Base-by-base conservation (phyloP, 2,113 vertebrate genomes). In the Gopherus evgoodei region DNA sequence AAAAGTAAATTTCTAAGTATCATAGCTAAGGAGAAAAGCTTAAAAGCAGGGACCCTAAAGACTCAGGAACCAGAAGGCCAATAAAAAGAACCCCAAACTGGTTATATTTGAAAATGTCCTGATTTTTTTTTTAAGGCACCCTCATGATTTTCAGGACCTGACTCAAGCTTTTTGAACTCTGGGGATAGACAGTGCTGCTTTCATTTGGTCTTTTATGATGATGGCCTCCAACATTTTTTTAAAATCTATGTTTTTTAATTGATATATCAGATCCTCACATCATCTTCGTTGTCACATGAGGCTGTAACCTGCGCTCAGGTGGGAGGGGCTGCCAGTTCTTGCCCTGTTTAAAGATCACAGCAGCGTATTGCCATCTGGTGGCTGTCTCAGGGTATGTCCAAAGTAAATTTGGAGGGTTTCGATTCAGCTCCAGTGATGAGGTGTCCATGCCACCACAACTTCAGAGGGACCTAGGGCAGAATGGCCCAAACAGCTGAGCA, bases 141-240 rank as follows among this genome's bases (percentile, higher is more conserved):
- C 84, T 88, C 79, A 1, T 88, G n/a, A 44, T 53, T 72, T 88
- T 35, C 7, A 2, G n/a, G 47, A 56, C 4, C 81, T 95, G 95
- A 91, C 81, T 96, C 94, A 92, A 0, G 2, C 59, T 76, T 88
- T 87, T 80, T 76, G 90, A 81, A 31, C 56, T 90, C 65, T 88
- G 13, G 0, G 24, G 0, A 83, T 5, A 24, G 38, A 11, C 25
- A 90, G 52, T 2, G 0, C 86, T 94, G 82, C 84, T 93, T 72
- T 86, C 75, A 54, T 82, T 76, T 38, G 7, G 88, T 65, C 52
- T 78, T 53, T 25, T 35, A 69, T 1, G 1, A 11, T 1, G 82
- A 88, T 83, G 90, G 79, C 94, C 93, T 89, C 84, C 90, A 52
- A 81, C 2, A 24, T 11, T 93, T 93, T 53, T 90, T 53, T 49